Evolutionary conservation across 2,113 vertebrate species (phyloP).

Genomic region (Cryptoleucopteryx plumbea): DNA sequence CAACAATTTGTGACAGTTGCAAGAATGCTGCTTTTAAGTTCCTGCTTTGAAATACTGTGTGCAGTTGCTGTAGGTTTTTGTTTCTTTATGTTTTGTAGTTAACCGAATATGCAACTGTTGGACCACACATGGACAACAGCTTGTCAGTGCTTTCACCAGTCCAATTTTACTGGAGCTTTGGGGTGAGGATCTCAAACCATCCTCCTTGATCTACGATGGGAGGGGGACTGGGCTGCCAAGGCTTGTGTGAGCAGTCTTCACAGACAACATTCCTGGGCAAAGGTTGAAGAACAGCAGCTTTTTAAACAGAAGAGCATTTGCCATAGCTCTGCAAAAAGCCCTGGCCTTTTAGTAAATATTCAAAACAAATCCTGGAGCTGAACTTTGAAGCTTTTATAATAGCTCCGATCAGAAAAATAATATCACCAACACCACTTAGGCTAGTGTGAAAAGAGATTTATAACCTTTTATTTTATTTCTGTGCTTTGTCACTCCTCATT

Average conservation of each 20-base stretch:
- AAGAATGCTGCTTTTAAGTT: neutral
- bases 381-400: slow-evolving; percentile 44
- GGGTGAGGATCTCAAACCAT: neutral
- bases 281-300: neutral
- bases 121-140: neutral
- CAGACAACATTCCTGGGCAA: neutral
- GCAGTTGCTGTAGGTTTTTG: neutral
- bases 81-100: neutral
- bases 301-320: neutral
- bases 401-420: slow-evolving; percentile 25
- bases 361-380: slow-evolving; percentile 35
- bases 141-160: neutral
- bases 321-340: neutral
- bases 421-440: neutral
- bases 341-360: slow-evolving; percentile 36
- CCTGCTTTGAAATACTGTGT: neutral
- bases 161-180: neutral
- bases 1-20: neutral
- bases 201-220: neutral
- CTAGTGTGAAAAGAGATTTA: slow-evolving; percentile 44
- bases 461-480: slow-evolving; percentile 57
- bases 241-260: neutral
- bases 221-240: neutral
- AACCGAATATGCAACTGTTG: neutral
- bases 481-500: slow-evolving; percentile 53